These are phyloP conservation scores for Indicator indicator DNA, from an alignment of 2,113 vertebrate species.

Conservation along the genomic window DNA sequence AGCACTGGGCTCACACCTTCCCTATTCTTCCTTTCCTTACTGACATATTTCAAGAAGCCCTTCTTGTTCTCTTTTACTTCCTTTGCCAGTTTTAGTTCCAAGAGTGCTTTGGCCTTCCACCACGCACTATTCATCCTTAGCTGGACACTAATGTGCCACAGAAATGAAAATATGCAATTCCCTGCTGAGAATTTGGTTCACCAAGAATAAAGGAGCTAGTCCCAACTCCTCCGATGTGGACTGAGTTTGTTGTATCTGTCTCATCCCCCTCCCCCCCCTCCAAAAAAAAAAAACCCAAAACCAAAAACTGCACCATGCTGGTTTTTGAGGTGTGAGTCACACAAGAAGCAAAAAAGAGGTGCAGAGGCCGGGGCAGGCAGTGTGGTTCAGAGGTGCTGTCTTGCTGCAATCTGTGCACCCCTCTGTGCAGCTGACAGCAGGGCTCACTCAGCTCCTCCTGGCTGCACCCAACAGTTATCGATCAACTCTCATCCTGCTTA, in stretches of 20 bases:
- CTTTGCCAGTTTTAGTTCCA: too few relatives aligned
- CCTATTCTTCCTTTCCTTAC: too few relatives aligned
- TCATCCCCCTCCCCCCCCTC: not conserved
- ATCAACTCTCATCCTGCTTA: not conserved
- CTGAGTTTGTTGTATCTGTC: not conserved
- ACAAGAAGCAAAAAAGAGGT: not conserved
- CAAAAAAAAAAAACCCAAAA: not conserved
- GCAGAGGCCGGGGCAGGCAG: not conserved
- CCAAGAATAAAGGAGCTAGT: not conserved
- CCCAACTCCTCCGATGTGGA: not conserved
- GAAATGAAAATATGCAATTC: not conserved
- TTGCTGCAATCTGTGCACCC: not conserved
- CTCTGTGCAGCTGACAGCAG: not conserved
- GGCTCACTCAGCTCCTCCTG: not conserved
- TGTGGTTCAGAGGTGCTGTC: not conserved
- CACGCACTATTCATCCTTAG: accelerated
- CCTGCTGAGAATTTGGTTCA: not conserved
- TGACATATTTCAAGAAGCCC: too few relatives aligned
- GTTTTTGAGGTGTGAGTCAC: not conserved
- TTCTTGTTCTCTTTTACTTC: too few relatives aligned
- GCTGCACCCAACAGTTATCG: not conserved
- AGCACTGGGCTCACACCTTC: too few relatives aligned
- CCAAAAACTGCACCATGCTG: not conserved
- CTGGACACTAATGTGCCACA: not conserved
- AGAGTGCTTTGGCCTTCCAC: not conserved